A percentile compares a stretch with the other conserved stretches of the same genome.
These are phyloP conservation scores for Adelosebastes latens DNA, from an alignment of 2,797 vertebrate species.

Conservation along the genomic window DNA sequence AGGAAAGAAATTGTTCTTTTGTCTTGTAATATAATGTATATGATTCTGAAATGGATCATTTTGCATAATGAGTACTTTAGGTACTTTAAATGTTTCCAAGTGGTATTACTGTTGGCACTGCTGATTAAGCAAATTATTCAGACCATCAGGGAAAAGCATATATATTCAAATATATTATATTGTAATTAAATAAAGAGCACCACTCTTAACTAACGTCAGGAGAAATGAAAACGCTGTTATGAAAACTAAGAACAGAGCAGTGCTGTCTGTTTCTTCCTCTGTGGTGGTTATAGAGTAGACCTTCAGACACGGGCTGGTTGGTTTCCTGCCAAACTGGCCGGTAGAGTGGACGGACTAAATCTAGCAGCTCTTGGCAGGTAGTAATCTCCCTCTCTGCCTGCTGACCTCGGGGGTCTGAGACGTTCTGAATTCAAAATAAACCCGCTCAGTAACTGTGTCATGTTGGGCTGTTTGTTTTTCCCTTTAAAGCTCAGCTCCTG, in stretches of 20 bases:
- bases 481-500: neutral
- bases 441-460: neutral
- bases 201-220: neutral
- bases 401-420: conserved; percentile 13
- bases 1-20: too few species aligned
- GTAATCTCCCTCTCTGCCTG: neutral
- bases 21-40: too few species aligned
- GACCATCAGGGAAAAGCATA: too few species aligned
- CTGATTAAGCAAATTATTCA: too few species aligned
- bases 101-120: too few species aligned
- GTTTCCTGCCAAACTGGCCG: conserved; percentile 16
- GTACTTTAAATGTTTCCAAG: neutral
- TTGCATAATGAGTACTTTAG: neutral
- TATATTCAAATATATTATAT: too few species aligned
- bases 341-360: conserved; percentile 1
- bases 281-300: neutral
- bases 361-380: conserved; percentile 18
- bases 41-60: neutral
- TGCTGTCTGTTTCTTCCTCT: conserved; percentile 8
- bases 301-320: neutral
- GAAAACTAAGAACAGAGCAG: neutral
- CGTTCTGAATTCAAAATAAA: conserved; percentile 15
- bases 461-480: neutral
- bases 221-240: neutral
- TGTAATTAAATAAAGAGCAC: too few species aligned